Percentiles rank a stretch among this genome's conserved stretches.
Conservation (phyloP, 2,888 invertebrate species). For the Dryobotodes eremita region DNA sequence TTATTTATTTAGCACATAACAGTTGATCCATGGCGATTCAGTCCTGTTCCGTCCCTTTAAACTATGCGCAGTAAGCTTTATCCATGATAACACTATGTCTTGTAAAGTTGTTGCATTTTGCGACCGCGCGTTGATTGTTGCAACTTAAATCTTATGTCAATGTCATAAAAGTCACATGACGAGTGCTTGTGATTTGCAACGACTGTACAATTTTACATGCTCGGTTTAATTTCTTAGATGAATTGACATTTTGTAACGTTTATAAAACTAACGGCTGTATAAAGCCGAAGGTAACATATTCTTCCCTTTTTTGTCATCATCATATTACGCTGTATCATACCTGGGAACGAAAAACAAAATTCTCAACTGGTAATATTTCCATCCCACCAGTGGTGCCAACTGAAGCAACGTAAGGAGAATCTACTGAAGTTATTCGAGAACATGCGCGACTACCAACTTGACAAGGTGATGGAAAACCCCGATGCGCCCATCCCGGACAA, state of each 20-base stretch:
- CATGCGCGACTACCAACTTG: constrained; percentile 97
- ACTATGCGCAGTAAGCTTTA: neutral
- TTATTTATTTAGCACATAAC: neutral
- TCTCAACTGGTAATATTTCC: neutral
- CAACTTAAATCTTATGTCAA: neutral
- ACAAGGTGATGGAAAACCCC: constrained; percentile 94
- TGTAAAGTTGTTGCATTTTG: neutral
- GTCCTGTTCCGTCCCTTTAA: neutral
- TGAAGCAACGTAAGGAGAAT: constrained; percentile 96
- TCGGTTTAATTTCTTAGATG: too few species aligned
- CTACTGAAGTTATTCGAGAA: constrained; percentile 95
- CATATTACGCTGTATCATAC: too few species aligned
- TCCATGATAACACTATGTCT: neutral
- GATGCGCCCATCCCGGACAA: constrained; percentile 96
- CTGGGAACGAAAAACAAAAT: neutral
- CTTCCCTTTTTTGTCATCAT: too few species aligned
- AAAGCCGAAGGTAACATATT: too few species aligned
- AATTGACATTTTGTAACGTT: too few species aligned
- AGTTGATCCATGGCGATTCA: neutral
- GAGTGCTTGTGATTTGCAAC: neutral
- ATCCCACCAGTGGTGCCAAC: constrained; percentile 94
- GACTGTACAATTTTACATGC: neutral
- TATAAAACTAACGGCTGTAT: too few species aligned
- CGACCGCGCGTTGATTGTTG: neutral
- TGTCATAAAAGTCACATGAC: neutral